Evolutionary conservation across 2,797 vertebrate species (phyloP), one percentile per base, ranked within the genome.

Genomic region (Nasua narica): DNA sequence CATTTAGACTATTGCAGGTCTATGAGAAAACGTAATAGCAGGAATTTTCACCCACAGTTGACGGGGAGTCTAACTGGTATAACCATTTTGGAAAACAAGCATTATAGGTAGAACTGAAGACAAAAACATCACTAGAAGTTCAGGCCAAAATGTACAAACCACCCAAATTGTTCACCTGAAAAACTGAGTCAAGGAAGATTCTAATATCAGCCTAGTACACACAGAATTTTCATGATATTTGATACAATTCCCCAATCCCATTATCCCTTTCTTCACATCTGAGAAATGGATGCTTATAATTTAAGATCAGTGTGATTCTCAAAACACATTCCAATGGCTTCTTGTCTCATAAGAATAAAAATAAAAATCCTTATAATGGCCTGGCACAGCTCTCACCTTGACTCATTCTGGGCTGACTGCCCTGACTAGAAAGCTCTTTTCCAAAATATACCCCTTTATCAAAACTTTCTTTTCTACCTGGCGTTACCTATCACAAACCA

Each of bases 251-350:
- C 18, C 15, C 11, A 35, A 82, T 56, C 60, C 40, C 79, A 4
- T 29, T 74, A 15, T 19, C 32, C 7, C 58, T 60, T 40, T 86
- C 58, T 43, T 69, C 35, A 65, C 56, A 14, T 5, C 15, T 43
- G 23, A 82, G 23, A 56, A 95, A 82, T 5, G 19, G n/a, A 82
- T 18, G 12, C 2, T 48, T 65, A 9, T 7, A 25, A 81, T 40
- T 81, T 46, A 86, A 82, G 43, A 93, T 15, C 29, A 85, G 37
- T 7, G 21, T 21, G 56, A 83, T 35, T 67, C 40, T 79, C 65
- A 69, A 97, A 86, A 93, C n/a, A 29, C 85, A 91, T 82, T n/a
- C 40, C 74, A 92, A 43, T 40, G n/a, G 69, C 3, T 92, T 90
- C 52, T 52, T 37, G 14, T 18, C 40, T 86, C 50, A 78, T 46